These are phyloP conservation scores for Anabacerthia variegaticeps DNA, from an alignment of 2,797 vertebrate genomes.

Conservation along the genomic window DNA sequence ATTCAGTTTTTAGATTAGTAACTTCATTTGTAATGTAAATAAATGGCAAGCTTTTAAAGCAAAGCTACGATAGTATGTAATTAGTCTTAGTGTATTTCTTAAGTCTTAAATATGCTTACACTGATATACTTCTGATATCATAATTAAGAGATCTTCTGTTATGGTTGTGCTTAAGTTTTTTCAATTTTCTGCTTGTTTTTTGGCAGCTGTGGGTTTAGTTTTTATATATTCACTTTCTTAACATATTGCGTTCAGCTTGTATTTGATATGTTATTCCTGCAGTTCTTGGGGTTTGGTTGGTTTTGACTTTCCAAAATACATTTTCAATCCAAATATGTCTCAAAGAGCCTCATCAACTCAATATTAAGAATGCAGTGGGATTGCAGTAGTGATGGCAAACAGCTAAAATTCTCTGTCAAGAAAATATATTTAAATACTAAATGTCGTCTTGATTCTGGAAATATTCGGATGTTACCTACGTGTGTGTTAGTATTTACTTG, in stretches of 20 bases:
- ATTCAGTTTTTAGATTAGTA: neutral
- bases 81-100: neutral
- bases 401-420: neutral
- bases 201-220: neutral
- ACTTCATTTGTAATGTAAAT: neutral
- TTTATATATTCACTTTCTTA: neutral
- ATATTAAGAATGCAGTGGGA: neutral
- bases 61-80: neutral
- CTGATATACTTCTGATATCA: neutral
- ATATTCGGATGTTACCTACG: neutral
- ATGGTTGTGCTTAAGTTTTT: neutral
- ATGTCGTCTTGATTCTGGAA: neutral
- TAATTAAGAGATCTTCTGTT: neutral
- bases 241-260: neutral
- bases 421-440: neutral
- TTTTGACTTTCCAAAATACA: neutral
- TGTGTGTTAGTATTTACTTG: neutral
- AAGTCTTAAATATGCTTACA: neutral
- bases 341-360: neutral
- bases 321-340: neutral
- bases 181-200: neutral
- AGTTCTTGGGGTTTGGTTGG: neutral
- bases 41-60: neutral
- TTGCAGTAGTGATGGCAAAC: neutral
- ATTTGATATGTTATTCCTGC: neutral